phyloP scores from a whole-genome alignment of 2,888 invertebrate species.

The Netelia melanura region DNA sequence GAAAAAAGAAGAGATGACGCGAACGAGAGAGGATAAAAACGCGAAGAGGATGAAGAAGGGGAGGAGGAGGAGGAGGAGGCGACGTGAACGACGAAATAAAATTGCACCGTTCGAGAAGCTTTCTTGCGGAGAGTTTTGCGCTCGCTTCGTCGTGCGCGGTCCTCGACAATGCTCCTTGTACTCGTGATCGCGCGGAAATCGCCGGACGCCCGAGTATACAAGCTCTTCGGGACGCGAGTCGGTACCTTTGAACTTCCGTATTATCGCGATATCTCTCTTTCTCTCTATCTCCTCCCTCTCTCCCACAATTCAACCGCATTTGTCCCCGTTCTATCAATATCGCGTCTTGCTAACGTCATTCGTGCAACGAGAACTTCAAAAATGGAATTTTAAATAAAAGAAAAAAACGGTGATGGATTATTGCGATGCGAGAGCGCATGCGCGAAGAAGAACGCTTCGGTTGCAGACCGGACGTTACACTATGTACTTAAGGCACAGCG shows the following conservation, averaged over 20 bases:
- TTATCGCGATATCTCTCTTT: constrained; percentile 64
- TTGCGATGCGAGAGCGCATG: neutral
- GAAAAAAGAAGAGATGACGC: constrained; percentile 39
- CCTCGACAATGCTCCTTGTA: constrained; percentile 61
- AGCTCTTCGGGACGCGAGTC: constrained; percentile 52
- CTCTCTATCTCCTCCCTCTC: constrained; percentile 9
- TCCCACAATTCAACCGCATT: neutral
- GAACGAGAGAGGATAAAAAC: constrained; percentile 47
- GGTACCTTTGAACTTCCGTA: constrained; percentile 73
- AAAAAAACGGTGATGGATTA: neutral
- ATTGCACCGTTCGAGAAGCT: constrained; percentile 45
- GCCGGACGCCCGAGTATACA: constrained; percentile 60
- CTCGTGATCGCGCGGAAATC: constrained; percentile 52
- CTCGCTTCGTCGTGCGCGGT: constrained; percentile 49
- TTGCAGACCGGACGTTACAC: constrained; percentile 60
- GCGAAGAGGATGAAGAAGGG: constrained; percentile 47
- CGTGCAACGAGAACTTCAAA: neutral
- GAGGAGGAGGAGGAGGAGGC: constrained; percentile 44
- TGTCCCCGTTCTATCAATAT: neutral
- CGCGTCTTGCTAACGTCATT: no score
- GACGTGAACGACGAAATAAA: constrained; percentile 66
- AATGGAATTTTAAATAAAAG: neutral
- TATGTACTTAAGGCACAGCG: constrained; percentile 62
- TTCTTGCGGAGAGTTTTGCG: constrained; percentile 51
- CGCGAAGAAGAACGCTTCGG: constrained; percentile 14